A percentile compares a stretch with the other conserved stretches of the same genome.
Conservation (phyloP, 2,888 invertebrate genomes). For the Noctua pronuba region DNA sequence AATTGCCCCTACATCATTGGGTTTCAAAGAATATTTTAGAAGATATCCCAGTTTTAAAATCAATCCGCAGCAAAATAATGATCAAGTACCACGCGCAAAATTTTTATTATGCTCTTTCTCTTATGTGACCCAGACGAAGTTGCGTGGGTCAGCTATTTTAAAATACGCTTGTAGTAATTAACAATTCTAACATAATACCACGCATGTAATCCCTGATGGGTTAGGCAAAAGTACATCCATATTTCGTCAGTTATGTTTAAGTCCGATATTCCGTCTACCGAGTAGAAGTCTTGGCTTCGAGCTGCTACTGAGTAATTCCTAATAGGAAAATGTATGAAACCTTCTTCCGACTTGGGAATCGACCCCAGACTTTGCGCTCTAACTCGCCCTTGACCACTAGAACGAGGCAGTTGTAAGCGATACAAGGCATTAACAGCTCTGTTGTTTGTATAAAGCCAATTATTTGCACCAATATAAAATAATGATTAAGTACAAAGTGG, state of each 20-base stretch:
- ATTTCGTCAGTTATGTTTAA: neutral
- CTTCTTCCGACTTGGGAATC: neutral
- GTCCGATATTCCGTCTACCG: neutral
- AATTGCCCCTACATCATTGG: too few relatives aligned
- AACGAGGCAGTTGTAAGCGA: neutral
- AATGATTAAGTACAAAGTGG: neutral
- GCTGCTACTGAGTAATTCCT: neutral
- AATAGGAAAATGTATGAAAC: neutral
- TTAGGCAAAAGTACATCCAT: neutral
- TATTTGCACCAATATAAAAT: neutral
- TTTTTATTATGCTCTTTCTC: too few relatives aligned
- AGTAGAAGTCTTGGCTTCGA: neutral
- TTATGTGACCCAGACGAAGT: too few relatives aligned
- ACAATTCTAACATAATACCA: neutral
- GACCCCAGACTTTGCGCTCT: neutral
- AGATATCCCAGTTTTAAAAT: too few relatives aligned
- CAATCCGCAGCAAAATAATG: too few relatives aligned
- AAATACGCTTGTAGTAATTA: neutral
- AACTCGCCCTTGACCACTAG: neutral
- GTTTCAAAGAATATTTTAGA: too few relatives aligned
- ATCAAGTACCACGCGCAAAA: too few relatives aligned
- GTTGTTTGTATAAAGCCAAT: neutral
- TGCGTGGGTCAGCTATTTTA: too few relatives aligned
- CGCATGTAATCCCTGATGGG: neutral
- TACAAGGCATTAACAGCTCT: neutral